Evolutionary conservation across 1,140 invertebrate species (phyloP).

Genomic region (Ridgeia piscesae): DNA sequence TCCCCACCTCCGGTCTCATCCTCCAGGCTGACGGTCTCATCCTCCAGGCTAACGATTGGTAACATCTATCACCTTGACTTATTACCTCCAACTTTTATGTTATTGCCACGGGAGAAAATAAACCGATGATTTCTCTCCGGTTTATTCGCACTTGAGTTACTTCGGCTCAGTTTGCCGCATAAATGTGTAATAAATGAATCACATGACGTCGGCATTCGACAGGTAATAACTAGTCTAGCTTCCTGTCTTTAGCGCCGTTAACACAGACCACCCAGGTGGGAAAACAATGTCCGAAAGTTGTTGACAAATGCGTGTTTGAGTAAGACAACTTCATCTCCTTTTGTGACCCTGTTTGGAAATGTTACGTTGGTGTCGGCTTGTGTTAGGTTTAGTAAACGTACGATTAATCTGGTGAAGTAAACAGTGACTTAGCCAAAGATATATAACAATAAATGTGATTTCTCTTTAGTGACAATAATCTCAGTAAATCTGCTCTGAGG

Average conservation of each 20-base stretch:
- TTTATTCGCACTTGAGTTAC: not conserved
- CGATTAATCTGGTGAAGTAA: too few relatives aligned
- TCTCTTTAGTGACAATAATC: too few relatives aligned
- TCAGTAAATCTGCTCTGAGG: too few relatives aligned
- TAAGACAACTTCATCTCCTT: not conserved
- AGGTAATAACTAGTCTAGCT: not conserved
- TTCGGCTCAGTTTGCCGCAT: not conserved
- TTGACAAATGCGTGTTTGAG: not conserved
- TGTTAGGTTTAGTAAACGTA: not conserved
- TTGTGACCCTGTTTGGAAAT: not conserved
- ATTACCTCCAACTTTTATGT: not conserved
- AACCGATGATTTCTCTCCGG: not conserved
- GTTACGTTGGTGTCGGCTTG: not conserved
- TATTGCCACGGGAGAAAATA: not conserved
- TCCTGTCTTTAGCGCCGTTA: not conserved
- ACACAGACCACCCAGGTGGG: not conserved
- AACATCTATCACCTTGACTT: not conserved
- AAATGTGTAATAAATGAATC: not conserved
- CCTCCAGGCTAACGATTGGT: not conserved
- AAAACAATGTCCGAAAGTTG: not conserved
- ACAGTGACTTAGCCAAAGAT: too few relatives aligned
- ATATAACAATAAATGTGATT: too few relatives aligned
- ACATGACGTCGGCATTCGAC: not conserved
- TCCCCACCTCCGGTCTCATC: not conserved
- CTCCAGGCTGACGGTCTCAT: too few relatives aligned